These are phyloP conservation scores for Sepioteuthis lessoniana DNA, from an alignment of 2,888 invertebrate species.

Conservation along the genomic window DNA sequence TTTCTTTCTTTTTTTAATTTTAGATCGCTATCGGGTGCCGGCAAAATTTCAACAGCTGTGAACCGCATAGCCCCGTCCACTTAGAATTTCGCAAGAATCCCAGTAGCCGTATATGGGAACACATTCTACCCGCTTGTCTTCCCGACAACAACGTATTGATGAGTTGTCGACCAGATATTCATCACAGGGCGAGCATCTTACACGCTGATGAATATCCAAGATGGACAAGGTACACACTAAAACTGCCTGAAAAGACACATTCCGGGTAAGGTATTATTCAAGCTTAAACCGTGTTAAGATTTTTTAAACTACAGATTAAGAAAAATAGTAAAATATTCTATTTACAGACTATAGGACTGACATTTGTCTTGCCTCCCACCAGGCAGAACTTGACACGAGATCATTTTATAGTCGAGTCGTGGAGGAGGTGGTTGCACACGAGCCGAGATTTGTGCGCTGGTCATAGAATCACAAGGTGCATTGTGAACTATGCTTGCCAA, in stretches of 20 bases:
- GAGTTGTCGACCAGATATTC: slow-evolving; percentile 74
- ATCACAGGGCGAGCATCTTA: slow-evolving; percentile 71
- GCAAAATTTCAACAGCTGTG: slow-evolving; percentile 64
- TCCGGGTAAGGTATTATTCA: slow-evolving; percentile 68
- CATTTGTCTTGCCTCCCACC: no score
- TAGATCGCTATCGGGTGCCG: slow-evolving; percentile 74
- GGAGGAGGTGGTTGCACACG: no score
- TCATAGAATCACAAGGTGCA: no score
- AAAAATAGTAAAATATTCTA: no score
- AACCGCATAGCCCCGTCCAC: slow-evolving; percentile 63
- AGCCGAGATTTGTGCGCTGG: no score
- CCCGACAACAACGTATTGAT: slow-evolving; percentile 66
- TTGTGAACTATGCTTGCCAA: no score
- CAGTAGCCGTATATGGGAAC: slow-evolving; percentile 69
- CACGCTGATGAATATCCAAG: slow-evolving; percentile 66
- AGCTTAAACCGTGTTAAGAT: no score
- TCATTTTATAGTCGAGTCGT: no score
- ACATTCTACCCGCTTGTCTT: slow-evolving; percentile 72
- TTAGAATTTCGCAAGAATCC: slow-evolving; percentile 74
- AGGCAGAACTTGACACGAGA: no score
- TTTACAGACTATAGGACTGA: no score
- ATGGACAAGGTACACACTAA: slow-evolving; percentile 74
- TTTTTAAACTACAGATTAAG: no score
- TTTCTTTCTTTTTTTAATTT: neutral
- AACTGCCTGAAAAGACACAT: slow-evolving; percentile 72